A percentile compares a stretch with the other conserved stretches of the same genome.
Evolutionary conservation across 2,888 invertebrate species (phyloP).

Genomic region (Agrochola lychnidis): DNA sequence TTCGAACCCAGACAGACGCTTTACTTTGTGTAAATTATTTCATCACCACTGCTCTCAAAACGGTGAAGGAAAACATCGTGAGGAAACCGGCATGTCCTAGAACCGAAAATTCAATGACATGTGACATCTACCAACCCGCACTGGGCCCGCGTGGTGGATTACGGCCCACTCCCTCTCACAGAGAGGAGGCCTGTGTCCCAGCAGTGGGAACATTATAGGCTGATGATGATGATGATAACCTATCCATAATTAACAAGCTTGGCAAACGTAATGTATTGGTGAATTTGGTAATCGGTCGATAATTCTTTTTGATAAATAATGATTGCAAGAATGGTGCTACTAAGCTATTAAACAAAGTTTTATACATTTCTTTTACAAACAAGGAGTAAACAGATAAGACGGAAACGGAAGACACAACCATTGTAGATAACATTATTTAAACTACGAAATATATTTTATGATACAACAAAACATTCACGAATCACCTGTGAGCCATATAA

Average conservation of each 20-base stretch:
- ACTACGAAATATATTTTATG: conserved; percentile 34
- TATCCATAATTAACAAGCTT: neutral
- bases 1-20: too few relatives aligned
- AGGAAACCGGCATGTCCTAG: too few relatives aligned
- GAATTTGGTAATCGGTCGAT: neutral
- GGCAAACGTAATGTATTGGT: neutral
- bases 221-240: too few relatives aligned
- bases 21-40: too few relatives aligned
- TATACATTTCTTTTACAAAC: neutral
- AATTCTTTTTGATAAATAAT: neutral
- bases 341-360: neutral
- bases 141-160: too few relatives aligned
- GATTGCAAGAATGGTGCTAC: neutral
- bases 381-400: neutral
- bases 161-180: too few relatives aligned
- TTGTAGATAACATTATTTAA: conserved; percentile 39
- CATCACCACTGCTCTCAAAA: too few relatives aligned
- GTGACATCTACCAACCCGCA: too few relatives aligned
- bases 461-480: conserved; percentile 41
- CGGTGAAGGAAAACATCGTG: too few relatives aligned
- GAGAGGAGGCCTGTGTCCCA: too few relatives aligned
- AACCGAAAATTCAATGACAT: too few relatives aligned
- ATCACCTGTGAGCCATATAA: conserved; percentile 60
- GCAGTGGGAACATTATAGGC: too few relatives aligned
- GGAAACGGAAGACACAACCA: conserved; percentile 18